These are phyloP conservation scores for Pyxicephalus adspersus DNA, from an alignment of 2,113 vertebrate genomes.

Conservation along the genomic window DNA sequence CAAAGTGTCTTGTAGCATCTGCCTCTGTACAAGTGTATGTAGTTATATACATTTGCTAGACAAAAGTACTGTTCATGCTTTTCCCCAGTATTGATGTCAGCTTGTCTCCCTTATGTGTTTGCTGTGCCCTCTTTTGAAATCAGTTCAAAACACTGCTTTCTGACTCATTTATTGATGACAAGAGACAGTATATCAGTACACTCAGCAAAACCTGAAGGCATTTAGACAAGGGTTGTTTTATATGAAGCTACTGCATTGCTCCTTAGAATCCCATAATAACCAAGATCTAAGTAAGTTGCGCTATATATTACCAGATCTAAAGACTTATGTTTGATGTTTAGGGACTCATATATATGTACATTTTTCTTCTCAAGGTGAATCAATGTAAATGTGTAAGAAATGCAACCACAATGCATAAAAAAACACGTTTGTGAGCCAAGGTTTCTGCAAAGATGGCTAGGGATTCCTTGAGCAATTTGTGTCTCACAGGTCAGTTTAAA, in stretches of 20 bases:
- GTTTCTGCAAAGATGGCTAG: too few species aligned
- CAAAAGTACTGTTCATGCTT: conserved; percentile 38
- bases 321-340: too few species aligned
- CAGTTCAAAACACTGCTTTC: conserved; percentile 49
- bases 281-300: too few species aligned
- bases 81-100: conserved; percentile 8
- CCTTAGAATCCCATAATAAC: too few species aligned
- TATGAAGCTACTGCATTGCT: conserved; percentile 20
- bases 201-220: conserved; percentile 26
- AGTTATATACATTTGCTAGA: conserved; percentile 17
- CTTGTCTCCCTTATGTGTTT: background rate
- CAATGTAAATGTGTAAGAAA: too few species aligned
- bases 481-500: too few species aligned
- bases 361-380: too few species aligned
- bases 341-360: too few species aligned
- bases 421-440: too few species aligned
- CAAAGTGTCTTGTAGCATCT: conserved; percentile 29
- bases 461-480: too few species aligned
- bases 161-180: conserved; percentile 47
- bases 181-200: conserved; percentile 28
- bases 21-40: background rate
- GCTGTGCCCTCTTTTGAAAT: conserved; percentile 23
- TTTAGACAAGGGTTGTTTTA: conserved; percentile 45
- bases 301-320: too few species aligned
- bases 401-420: too few species aligned